phyloP scores from a whole-genome alignment of 2,797 vertebrate genomes.

The Parauchenoglanis ngamensis region DNA sequence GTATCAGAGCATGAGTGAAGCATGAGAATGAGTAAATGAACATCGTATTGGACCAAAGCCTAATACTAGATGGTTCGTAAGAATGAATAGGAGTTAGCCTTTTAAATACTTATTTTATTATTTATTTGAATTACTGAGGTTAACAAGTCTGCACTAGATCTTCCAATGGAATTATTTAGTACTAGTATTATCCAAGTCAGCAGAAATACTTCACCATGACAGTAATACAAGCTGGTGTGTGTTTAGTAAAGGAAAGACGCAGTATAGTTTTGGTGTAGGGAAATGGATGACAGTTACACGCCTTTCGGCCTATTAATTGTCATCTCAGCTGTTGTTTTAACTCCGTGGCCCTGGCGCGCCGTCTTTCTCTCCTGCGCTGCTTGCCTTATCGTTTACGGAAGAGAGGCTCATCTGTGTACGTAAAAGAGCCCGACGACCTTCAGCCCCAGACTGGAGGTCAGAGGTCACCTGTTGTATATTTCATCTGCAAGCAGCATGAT shows the following conservation, averaged over 20 bases:
- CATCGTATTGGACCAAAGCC: background rate
- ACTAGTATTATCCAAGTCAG: background rate
- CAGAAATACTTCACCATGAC: background rate
- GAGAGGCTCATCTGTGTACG: constrained; percentile 80
- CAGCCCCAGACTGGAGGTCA: constrained; percentile 74
- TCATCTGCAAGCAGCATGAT: constrained; percentile 65
- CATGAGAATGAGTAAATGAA: background rate
- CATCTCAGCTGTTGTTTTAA: constrained; percentile 84
- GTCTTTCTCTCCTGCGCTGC: constrained; percentile 67
- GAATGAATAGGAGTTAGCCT: background rate
- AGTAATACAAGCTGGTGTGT: constrained; percentile 38
- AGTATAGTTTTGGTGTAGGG: constrained; percentile 61
- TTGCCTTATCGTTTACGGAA: constrained; percentile 81
- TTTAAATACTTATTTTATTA: background rate
- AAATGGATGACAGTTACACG: constrained; percentile 82
- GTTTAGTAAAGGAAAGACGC: constrained; percentile 55
- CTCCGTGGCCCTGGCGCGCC: constrained; percentile 76
- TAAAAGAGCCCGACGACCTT: constrained; percentile 79
- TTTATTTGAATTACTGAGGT: background rate
- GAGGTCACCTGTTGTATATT: constrained; percentile 78
- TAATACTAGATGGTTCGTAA: background rate
- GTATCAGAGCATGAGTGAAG: background rate
- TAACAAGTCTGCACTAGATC: background rate
- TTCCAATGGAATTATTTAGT: background rate
- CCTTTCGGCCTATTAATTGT: constrained; percentile 81